Evolutionary conservation across 2,888 invertebrate genomes (phyloP).

Genomic region (Ectemnius continuus): DNA sequence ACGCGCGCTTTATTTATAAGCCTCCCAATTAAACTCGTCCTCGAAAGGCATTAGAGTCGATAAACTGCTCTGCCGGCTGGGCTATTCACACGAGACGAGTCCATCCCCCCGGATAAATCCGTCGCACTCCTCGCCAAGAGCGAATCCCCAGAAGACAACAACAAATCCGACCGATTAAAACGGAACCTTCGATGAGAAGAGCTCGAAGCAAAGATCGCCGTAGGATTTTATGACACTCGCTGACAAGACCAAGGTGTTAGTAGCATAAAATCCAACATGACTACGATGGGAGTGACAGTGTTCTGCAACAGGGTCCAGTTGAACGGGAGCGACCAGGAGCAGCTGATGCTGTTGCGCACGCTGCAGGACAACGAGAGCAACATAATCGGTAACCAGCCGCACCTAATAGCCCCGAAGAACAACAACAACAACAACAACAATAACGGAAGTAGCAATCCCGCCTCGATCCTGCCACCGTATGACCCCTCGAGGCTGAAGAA

Average conservation of each 20-base stretch:
- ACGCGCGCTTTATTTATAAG: constrained; percentile 65
- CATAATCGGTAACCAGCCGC: constrained; percentile 70
- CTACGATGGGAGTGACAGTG: constrained; percentile 75
- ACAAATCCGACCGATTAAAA: background rate
- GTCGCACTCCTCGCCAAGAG: background rate
- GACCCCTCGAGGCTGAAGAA: constrained; percentile 78
- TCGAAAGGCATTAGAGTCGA: constrained; percentile 68
- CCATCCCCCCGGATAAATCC: background rate
- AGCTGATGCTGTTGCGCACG: constrained; percentile 73
- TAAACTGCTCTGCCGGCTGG: constrained; percentile 50
- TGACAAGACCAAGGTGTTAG: background rate
- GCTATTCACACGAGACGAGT: constrained; percentile 35
- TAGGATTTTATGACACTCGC: constrained; percentile 4
- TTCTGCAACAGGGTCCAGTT: constrained; percentile 72
- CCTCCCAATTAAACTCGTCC: constrained; percentile 68
- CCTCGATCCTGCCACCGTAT: constrained; percentile 76
- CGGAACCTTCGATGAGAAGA: background rate
- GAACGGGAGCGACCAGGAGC: constrained; percentile 71
- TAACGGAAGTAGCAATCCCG: constrained; percentile 25
- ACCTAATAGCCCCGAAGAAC: constrained; percentile 64
- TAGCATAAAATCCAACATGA: constrained; percentile 57
- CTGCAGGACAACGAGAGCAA: constrained; percentile 75
- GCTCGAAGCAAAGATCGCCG: background rate
- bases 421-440: constrained; percentile 49
- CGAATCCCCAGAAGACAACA: background rate